Percentiles rank a stretch among this genome's conserved stretches.
Conservation (phyloP, 2,888 invertebrate genomes). For the Phaonia tiefii region DNA sequence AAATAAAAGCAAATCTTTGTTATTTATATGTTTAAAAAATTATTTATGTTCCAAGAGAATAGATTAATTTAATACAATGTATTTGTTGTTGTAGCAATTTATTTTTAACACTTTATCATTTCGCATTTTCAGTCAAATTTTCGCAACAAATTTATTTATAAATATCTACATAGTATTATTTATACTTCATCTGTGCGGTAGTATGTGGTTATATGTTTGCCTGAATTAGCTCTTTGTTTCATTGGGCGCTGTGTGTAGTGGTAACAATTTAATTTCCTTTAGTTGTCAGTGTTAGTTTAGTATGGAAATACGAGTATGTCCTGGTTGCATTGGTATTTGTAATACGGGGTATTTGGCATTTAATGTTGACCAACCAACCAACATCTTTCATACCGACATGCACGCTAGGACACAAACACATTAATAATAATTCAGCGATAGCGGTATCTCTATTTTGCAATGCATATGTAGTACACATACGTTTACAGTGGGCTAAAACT, state of each 20-base stretch:
- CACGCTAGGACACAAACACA: background rate
- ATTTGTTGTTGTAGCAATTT: no score
- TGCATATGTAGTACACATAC: background rate
- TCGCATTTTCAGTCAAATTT: slow-evolving; percentile 47
- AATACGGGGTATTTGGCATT: background rate
- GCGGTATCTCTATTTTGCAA: slow-evolving; percentile 5
- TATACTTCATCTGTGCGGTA: background rate
- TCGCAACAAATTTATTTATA: slow-evolving; percentile 52
- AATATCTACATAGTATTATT: slow-evolving; percentile 15
- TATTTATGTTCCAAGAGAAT: no score
- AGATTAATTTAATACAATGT: slow-evolving; percentile 10
- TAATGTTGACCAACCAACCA: slow-evolving; percentile 7
- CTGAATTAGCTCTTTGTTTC: slow-evolving; percentile 27
- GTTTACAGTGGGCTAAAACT: no score
- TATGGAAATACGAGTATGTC: background rate
- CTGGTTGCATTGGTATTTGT: background rate
- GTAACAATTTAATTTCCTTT: slow-evolving; percentile 62
- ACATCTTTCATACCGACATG: slow-evolving; percentile 16
- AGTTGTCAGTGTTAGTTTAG: background rate
- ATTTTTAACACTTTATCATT: slow-evolving; percentile 25
- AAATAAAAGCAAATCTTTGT: no score
- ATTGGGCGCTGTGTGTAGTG: slow-evolving; percentile 9
- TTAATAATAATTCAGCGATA: slow-evolving; percentile 14
- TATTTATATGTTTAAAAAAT: no score
- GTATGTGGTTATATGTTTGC: background rate